These are phyloP conservation scores for Chaetogeoica ovagalla DNA, from an alignment of 2,888 invertebrate genomes.

Conservation along the genomic window DNA sequence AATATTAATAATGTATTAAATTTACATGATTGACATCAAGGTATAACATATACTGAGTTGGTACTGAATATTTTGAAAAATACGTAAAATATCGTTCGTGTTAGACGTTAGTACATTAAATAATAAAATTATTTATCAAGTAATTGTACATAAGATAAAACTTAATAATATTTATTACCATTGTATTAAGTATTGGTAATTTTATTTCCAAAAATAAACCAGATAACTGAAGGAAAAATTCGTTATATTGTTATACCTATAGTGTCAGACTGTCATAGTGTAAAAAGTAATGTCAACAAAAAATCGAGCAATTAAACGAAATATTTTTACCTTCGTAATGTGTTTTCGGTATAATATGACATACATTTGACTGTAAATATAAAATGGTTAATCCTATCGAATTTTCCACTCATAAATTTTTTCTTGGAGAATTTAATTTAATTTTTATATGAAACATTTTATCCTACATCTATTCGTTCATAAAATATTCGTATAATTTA, in stretches of 20 bases:
- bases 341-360: neutral
- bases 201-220: too few relatives aligned
- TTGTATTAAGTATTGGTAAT: neutral
- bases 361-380: neutral
- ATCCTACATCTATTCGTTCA: neutral
- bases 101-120: neutral
- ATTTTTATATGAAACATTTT: neutral
- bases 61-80: constrained; percentile 3
- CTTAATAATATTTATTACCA: neutral
- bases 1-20: too few relatives aligned
- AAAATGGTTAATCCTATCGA: neutral
- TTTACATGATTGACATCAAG: neutral
- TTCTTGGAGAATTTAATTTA: neutral
- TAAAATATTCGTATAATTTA: neutral
- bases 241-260: neutral
- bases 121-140: neutral
- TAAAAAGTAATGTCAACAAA: neutral
- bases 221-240: neutral
- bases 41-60: neutral
- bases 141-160: constrained; percentile 1
- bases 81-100: neutral
- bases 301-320: neutral
- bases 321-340: neutral
- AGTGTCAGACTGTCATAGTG: neutral
- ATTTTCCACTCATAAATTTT: neutral